Evolutionary conservation across 2,113 vertebrate genomes (phyloP).

Genomic region (Uria lomvia): DNA sequence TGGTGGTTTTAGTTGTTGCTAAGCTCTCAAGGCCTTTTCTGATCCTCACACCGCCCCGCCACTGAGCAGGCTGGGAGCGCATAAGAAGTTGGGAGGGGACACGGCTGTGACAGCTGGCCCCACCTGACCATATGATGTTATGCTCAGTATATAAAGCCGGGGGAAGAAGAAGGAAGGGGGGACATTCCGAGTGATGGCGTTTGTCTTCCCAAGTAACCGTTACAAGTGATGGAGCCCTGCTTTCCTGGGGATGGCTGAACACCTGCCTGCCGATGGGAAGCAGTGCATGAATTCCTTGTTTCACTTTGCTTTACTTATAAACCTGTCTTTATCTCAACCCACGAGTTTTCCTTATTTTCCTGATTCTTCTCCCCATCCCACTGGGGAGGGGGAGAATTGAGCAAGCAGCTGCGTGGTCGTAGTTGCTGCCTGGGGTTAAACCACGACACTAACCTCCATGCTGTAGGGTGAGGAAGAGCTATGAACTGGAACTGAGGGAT

Average conservation of each 20-base stretch:
- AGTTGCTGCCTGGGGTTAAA: not conserved
- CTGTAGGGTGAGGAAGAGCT: not conserved
- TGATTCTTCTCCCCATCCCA: not conserved
- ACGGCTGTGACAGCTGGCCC: not conserved
- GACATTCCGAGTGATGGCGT: not conserved
- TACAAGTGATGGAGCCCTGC: not conserved
- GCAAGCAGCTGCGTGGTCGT: not conserved
- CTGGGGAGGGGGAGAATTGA: not conserved
- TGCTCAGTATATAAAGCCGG: not conserved
- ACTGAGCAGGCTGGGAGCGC: not conserved
- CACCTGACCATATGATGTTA: not conserved
- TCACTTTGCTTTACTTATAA: not conserved
- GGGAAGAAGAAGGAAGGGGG: not conserved
- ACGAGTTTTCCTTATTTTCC: not conserved
- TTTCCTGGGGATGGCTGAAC: not conserved
- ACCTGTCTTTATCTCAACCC: not conserved
- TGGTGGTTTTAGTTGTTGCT: not conserved
- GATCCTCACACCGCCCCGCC: not conserved
- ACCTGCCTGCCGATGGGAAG: not conserved
- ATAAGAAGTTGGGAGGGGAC: not conserved
- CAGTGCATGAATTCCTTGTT: not conserved
- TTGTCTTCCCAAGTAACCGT: not conserved
- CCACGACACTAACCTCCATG: not conserved
- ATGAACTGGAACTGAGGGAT: not conserved
- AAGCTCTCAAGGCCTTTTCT: not conserved